phyloP scores from a whole-genome alignment of 2,113 vertebrate genomes.

The Spheniscus mendiculus region DNA sequence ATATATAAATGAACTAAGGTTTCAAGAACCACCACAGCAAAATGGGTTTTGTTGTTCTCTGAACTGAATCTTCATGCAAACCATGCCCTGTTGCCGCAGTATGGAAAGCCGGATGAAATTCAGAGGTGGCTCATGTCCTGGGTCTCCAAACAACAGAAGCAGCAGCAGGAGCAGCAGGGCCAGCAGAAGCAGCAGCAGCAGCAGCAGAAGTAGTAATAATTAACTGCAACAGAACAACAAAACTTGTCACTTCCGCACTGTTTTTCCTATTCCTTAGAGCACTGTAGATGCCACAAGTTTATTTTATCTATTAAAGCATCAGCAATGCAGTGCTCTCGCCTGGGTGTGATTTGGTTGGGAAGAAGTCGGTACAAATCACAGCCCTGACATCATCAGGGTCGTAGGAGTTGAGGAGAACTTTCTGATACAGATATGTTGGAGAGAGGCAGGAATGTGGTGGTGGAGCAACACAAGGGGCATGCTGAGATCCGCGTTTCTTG shows the following conservation, averaged over 20 bases:
- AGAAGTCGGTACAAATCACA: background rate
- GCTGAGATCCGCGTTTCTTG: background rate
- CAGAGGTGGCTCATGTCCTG: fast-evolving
- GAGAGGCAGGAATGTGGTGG: background rate
- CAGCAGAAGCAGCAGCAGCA: background rate
- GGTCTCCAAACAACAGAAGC: background rate
- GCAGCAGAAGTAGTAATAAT: background rate
- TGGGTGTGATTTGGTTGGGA: fast-evolving
- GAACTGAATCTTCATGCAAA: background rate
- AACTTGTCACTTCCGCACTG: background rate
- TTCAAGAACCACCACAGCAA: background rate
- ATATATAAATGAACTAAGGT: background rate
- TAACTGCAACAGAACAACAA: background rate
- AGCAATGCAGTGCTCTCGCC: background rate
- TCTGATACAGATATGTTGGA: fast-evolving
- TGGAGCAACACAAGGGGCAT: fast-evolving
- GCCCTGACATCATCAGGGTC: background rate
- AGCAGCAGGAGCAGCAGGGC: background rate
- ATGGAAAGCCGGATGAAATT: background rate
- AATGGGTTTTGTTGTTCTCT: background rate
- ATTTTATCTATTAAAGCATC: background rate
- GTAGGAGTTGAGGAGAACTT: background rate
- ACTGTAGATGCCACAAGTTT: background rate
- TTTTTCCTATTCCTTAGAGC: background rate
- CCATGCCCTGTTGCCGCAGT: background rate